These are phyloP conservation scores for Pediacus dermestoides DNA, from an alignment of 2,888 invertebrate genomes.

Conservation along the genomic window DNA sequence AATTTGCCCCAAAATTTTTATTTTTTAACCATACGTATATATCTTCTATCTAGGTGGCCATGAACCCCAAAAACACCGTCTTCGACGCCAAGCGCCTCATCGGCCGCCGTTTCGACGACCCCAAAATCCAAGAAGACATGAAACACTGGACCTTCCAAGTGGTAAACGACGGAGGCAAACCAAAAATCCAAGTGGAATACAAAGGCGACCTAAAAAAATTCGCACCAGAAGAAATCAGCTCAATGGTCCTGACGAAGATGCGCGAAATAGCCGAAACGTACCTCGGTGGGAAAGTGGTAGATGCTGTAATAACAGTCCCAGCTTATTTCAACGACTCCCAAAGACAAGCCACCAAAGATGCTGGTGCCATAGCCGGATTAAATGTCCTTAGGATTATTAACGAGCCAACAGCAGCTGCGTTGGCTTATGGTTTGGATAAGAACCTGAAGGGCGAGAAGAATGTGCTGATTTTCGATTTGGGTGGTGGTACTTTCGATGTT, in stretches of 20 bases:
- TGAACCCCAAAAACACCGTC: slow-evolving; percentile 78
- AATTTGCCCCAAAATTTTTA: no score
- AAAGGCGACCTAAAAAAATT: slow-evolving; percentile 73
- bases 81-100: slow-evolving; percentile 83
- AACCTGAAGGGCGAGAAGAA: slow-evolving; percentile 70
- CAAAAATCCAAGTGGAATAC: slow-evolving; percentile 71
- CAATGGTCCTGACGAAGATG: slow-evolving; percentile 84
- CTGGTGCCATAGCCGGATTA: slow-evolving; percentile 78
- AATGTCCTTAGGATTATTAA: slow-evolving; percentile 88
- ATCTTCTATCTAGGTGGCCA: slow-evolving; percentile 67
- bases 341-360: slow-evolving; percentile 85
- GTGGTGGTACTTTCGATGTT: slow-evolving; percentile 91
- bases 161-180: slow-evolving; percentile 64
- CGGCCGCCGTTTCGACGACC: slow-evolving; percentile 75
- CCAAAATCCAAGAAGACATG: slow-evolving; percentile 73
- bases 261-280: slow-evolving; percentile 74
- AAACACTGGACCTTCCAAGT: slow-evolving; percentile 82
- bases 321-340: slow-evolving; percentile 82
- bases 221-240: slow-evolving; percentile 79
- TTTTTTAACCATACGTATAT: no score
- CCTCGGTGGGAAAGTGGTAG: slow-evolving; percentile 65
- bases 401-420: slow-evolving; percentile 85
- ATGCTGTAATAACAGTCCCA: slow-evolving; percentile 81
- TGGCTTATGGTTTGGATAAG: slow-evolving; percentile 80
- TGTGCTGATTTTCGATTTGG: slow-evolving; percentile 72